phyloP scores from a whole-genome alignment of 2,888 invertebrate species.

The Ophion ellenae region DNA sequence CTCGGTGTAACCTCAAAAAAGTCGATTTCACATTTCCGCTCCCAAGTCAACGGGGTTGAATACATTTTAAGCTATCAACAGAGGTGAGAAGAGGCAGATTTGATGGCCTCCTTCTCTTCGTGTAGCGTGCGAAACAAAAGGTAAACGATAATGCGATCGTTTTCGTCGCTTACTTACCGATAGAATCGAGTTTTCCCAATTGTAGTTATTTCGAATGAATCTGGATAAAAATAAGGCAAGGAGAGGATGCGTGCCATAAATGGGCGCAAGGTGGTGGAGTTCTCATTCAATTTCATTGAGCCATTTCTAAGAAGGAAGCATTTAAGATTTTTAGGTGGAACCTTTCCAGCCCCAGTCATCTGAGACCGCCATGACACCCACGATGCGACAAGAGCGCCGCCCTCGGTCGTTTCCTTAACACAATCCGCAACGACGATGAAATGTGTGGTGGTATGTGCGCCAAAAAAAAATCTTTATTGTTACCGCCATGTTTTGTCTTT shows the following conservation, averaged over 20 bases:
- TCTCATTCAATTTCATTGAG: background rate
- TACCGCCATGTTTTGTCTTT: conserved; percentile 43
- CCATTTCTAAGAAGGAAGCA: background rate
- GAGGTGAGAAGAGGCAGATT: background rate
- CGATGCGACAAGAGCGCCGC: background rate
- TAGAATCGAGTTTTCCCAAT: background rate
- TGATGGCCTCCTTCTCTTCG: background rate
- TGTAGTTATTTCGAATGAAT: background rate
- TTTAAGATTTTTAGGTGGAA: background rate
- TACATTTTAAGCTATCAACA: background rate
- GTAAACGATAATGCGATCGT: background rate
- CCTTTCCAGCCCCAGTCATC: background rate
- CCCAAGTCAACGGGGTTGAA: background rate
- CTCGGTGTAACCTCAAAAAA: background rate
- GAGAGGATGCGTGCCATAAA: background rate
- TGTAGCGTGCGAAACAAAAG: background rate
- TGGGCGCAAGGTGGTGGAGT: background rate
- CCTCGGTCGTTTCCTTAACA: background rate
- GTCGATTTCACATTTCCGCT: too few relatives aligned
- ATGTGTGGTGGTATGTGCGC: conserved; percentile 41
- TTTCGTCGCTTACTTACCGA: background rate
- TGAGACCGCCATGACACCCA: background rate
- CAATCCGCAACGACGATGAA: conserved; percentile 23
- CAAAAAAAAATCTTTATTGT: conserved; percentile 62
- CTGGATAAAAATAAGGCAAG: background rate